A percentile compares a stretch with the other conserved stretches of the same genome.
Conservation (phyloP, 2,888 invertebrate genomes). For the Amiota mariae region DNA sequence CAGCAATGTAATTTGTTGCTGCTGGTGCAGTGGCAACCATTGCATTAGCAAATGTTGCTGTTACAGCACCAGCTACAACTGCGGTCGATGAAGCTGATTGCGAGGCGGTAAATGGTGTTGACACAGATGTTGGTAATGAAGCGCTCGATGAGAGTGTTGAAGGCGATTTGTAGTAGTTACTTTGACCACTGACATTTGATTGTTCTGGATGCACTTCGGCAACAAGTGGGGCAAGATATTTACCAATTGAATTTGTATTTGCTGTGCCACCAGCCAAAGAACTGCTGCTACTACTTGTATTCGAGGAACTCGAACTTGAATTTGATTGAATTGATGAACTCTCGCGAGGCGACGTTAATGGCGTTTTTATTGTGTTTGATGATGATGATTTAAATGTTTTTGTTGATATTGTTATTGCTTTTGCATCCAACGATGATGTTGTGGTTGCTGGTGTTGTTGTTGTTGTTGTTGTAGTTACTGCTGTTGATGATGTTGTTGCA, state of each 20-base stretch:
- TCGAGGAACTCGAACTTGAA: no score
- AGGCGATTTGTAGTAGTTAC: constrained; percentile 67
- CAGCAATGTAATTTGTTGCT: constrained; percentile 54
- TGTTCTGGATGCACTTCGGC: constrained; percentile 72
- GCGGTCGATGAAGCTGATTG: constrained; percentile 71
- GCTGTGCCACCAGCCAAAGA: constrained; percentile 56
- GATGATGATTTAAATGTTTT: background rate
- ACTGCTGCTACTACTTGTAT: constrained; percentile 39
- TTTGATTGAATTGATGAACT: no score
- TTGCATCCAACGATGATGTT: constrained; percentile 50
- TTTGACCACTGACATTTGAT: constrained; percentile 57
- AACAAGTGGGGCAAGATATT: constrained; percentile 70
- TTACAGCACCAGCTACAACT: constrained; percentile 70
- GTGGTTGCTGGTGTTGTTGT: constrained; percentile 31
- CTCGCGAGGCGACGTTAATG: no score
- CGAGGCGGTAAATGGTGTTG: constrained; percentile 69
- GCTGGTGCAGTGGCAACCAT: constrained; percentile 71
- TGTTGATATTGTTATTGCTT: constrained; percentile 34
- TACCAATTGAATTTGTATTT: constrained; percentile 62
- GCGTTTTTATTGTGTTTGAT: background rate
- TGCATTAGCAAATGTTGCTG: constrained; percentile 64
- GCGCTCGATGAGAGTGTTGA: constrained; percentile 69
- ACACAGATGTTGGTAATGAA: constrained; percentile 68
- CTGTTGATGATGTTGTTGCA: constrained; percentile 33
- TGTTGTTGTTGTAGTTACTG: background rate